Evolutionary conservation across 2,888 invertebrate genomes (phyloP).

Genomic region (Hirtodrosophila histrioides): DNA sequence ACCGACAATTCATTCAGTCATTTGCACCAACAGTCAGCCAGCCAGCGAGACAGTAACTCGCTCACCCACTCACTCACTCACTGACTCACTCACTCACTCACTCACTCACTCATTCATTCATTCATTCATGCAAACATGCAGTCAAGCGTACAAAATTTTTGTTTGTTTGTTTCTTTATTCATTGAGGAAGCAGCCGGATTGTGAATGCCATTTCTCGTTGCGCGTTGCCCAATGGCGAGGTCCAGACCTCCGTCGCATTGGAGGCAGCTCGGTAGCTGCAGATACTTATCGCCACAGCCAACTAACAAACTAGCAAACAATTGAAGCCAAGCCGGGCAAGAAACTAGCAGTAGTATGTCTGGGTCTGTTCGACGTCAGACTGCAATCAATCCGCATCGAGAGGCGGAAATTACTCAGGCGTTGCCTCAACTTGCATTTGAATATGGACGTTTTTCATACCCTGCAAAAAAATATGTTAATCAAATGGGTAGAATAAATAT

Average conservation of each 20-base stretch:
- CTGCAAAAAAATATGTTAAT: neutral
- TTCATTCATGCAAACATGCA: constrained; percentile 66
- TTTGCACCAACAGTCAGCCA: constrained; percentile 65
- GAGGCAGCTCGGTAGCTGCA: constrained; percentile 22
- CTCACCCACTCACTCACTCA: constrained; percentile 18
- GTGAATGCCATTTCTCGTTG: constrained; percentile 13
- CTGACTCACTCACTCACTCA: constrained; percentile 26
- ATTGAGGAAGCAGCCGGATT: constrained; percentile 59
- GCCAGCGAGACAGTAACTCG: constrained; percentile 32
- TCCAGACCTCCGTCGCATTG: constrained; percentile 19
- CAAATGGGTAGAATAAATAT: too few species aligned
- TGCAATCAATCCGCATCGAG: constrained; percentile 47
- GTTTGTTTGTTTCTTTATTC: constrained; percentile 79
- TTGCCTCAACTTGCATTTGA: constrained; percentile 54
- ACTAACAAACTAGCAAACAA: constrained; percentile 74
- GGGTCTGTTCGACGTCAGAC: constrained; percentile 12
- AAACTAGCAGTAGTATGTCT: constrained; percentile 39
- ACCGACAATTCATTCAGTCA: constrained; percentile 79
- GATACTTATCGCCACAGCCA: constrained; percentile 59
- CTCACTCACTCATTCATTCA: constrained; percentile 40
- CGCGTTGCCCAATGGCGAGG: constrained; percentile 18
- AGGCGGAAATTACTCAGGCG: constrained; percentile 54
- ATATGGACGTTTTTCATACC: constrained; percentile 22
- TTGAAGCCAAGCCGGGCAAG: constrained; percentile 45
- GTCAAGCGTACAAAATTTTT: constrained; percentile 74